These are phyloP conservation scores for Paralvinella palmiformis DNA, from an alignment of 1,140 invertebrate genomes.

Conservation along the genomic window DNA sequence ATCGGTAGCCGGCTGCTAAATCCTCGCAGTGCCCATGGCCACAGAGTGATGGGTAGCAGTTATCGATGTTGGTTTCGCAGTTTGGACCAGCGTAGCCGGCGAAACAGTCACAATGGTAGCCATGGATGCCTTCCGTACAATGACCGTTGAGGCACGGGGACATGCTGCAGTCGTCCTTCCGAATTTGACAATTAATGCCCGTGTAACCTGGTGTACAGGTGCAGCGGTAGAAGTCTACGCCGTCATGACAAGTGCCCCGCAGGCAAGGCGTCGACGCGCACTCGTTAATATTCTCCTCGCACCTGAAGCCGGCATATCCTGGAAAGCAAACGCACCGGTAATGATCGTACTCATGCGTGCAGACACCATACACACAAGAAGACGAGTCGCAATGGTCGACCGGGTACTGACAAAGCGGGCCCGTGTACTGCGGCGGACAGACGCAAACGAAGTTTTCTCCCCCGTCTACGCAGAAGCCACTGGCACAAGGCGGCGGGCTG, in stretches of 20 bases:
- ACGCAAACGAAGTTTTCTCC: background rate
- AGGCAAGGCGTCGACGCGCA: constrained; percentile 21
- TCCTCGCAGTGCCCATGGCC: constrained; percentile 62
- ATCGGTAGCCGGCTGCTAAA: background rate
- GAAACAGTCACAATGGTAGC: constrained; percentile 28
- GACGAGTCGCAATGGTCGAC: constrained; percentile 47
- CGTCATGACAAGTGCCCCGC: constrained; percentile 65
- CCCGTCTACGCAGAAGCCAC: background rate
- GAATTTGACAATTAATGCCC: constrained; percentile 43
- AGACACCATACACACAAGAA: constrained; percentile 83
- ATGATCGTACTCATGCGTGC: background rate
- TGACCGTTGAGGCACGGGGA: constrained; percentile 22
- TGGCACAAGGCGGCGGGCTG: background rate
- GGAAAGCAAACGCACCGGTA: constrained; percentile 83
- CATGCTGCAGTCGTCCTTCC: constrained; percentile 61
- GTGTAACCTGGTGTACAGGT: constrained; percentile 9
- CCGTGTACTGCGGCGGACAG: background rate
- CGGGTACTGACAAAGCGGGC: constrained; percentile 85
- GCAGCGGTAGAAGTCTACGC: constrained; percentile 24
- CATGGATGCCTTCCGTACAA: constrained; percentile 64
- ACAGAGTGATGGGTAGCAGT: constrained; percentile 82
- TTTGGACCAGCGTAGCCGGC: background rate
- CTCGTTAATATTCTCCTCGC: constrained; percentile 81
- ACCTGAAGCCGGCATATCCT: constrained; percentile 78
- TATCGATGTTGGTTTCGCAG: constrained; percentile 71